Evolutionary conservation across 2,797 vertebrate species (phyloP).

Genomic region (Distichodus sexfasciatus): DNA sequence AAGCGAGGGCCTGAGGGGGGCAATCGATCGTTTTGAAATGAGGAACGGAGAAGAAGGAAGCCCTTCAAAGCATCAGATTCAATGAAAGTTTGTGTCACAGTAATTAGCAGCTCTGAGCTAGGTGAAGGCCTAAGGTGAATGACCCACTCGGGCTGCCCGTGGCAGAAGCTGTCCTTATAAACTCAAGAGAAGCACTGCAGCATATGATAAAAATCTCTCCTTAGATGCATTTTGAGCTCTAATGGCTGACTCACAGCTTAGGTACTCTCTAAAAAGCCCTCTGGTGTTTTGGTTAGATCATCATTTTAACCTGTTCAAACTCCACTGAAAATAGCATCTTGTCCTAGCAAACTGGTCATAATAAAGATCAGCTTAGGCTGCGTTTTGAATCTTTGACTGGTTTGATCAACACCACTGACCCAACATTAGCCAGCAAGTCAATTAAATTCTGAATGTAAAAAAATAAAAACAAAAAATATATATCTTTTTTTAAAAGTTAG

Average conservation of each 20-base stretch:
- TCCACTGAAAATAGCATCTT: too few relatives aligned
- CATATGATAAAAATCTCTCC: constrained; percentile 6
- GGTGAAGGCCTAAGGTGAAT: constrained; percentile 44
- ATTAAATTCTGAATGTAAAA: too few relatives aligned
- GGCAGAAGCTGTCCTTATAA: constrained; percentile 42
- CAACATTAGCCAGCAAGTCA: too few relatives aligned
- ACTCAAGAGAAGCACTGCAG: constrained; percentile 9
- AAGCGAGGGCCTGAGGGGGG: constrained; percentile 58
- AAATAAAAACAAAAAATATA: background rate
- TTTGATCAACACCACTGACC: too few relatives aligned
- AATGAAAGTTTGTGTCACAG: constrained; percentile 60
- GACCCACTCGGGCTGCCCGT: constrained; percentile 57
- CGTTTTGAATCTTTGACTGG: too few relatives aligned
- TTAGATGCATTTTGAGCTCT: constrained; percentile 3
- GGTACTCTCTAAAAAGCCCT: background rate
- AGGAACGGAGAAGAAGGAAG: constrained; percentile 61
- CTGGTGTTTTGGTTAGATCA: too few relatives aligned
- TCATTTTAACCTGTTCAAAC: too few relatives aligned
- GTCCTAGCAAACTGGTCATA: too few relatives aligned
- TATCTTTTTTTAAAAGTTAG: background rate
- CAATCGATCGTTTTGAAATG: constrained; percentile 69
- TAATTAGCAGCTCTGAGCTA: constrained; percentile 61
- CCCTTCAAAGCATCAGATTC: constrained; percentile 69
- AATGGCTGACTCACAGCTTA: background rate
- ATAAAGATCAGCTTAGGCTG: too few relatives aligned